phyloP scores from a whole-genome alignment of 2,797 vertebrate species.

The Periophthalmus magnuspinnatus region DNA sequence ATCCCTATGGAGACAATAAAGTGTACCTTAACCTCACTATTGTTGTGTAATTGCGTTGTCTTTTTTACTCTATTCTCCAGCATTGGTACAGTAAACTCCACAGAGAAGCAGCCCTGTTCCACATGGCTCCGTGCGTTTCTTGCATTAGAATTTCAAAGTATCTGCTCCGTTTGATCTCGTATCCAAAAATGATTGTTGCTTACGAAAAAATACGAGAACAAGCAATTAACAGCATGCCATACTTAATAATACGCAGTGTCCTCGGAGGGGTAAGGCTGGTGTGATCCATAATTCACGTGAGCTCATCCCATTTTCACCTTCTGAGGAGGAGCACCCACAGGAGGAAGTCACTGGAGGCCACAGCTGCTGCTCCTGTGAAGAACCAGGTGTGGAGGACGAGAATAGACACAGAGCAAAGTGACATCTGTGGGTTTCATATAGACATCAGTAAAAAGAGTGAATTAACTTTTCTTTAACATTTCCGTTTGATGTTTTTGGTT shows the following conservation, averaged over 20 bases:
- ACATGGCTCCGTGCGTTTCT: conserved; percentile 48
- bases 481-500: too few relatives aligned
- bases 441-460: not conserved
- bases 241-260: conserved; percentile 63
- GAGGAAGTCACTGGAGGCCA: conserved; percentile 45
- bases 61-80: conserved; percentile 53
- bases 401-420: conserved; percentile 3
- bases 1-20: too few relatives aligned
- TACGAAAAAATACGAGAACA: conserved; percentile 36
- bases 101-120: conserved; percentile 63
- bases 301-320: conserved; percentile 63
- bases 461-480: too few relatives aligned
- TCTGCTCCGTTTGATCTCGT: conserved; percentile 73
- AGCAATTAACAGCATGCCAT: conserved; percentile 67
- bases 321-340: conserved; percentile 34
- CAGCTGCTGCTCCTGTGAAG: conserved; percentile 22
- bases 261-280: conserved; percentile 59
- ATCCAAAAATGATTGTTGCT: conserved; percentile 70
- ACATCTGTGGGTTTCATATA: conserved; percentile 2
- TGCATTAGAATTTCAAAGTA: conserved; percentile 78
- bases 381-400: not conserved
- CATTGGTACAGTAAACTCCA: conserved; percentile 34
- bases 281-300: conserved; percentile 75
- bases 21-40: too few relatives aligned
- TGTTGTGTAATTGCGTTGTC: conserved; percentile 35